phyloP scores from a whole-genome alignment of 2,888 invertebrate genomes.

The Mantis religiosa region DNA sequence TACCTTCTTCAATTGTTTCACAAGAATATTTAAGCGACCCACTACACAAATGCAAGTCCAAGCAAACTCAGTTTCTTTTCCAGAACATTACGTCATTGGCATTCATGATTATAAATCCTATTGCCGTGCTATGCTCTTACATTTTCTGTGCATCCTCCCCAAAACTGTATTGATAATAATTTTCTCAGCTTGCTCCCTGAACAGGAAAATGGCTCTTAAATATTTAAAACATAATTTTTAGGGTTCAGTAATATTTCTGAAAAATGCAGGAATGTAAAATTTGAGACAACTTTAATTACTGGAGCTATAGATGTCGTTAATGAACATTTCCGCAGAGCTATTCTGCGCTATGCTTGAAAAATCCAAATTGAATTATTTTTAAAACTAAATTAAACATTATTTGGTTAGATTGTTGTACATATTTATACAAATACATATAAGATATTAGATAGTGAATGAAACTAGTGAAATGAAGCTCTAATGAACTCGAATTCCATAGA shows the following conservation, averaged over 20 bases:
- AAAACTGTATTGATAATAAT: background rate
- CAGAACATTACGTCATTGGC: constrained; percentile 1
- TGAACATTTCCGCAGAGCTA: too few relatives aligned
- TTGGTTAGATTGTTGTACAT: too few relatives aligned
- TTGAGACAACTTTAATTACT: background rate
- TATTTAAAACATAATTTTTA: background rate
- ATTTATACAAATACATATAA: too few relatives aligned
- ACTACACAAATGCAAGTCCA: background rate
- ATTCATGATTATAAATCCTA: background rate
- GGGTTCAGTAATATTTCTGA: background rate
- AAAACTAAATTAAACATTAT: too few relatives aligned
- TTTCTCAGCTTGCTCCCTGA: background rate
- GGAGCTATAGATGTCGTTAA: background rate
- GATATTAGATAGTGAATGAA: too few relatives aligned
- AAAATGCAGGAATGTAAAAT: background rate
- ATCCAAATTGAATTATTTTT: too few relatives aligned
- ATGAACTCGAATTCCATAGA: too few relatives aligned
- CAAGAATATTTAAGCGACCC: background rate
- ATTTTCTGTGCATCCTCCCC: background rate
- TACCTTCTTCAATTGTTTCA: background rate
- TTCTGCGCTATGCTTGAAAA: too few relatives aligned
- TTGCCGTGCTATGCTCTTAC: background rate
- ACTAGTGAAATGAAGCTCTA: too few relatives aligned
- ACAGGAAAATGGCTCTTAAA: background rate
- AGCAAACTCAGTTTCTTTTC: background rate